These are phyloP conservation scores for Tursiops truncatus DNA, from an alignment of 2,113 vertebrate species.

Conservation along the genomic window DNA sequence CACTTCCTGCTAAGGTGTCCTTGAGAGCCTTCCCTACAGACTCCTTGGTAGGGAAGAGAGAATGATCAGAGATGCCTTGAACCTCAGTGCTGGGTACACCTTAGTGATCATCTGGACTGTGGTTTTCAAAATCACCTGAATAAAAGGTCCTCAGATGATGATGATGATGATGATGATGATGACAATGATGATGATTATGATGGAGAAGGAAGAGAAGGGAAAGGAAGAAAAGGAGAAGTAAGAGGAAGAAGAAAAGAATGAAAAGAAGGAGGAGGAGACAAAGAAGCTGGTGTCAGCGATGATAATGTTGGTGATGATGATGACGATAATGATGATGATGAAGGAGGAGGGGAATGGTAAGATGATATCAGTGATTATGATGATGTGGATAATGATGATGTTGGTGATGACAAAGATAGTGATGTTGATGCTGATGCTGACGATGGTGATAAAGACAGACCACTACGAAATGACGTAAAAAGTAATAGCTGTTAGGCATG, in stretches of 20 bases:
- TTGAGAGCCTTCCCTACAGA: background rate
- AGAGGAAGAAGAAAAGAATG: background rate
- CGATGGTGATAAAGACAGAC: background rate
- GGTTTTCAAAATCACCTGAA: background rate
- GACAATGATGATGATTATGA: background rate
- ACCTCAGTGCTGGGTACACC: background rate
- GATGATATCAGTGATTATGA: background rate
- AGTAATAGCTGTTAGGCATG: background rate
- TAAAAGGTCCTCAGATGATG: background rate
- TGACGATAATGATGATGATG: background rate
- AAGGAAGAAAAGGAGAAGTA: background rate
- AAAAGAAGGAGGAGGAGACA: background rate
- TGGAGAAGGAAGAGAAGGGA: too few relatives aligned
- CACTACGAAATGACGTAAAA: background rate
- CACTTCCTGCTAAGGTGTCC: background rate
- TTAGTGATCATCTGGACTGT: background rate
- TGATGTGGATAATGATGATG: background rate
- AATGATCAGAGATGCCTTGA: background rate
- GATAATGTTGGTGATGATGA: background rate
- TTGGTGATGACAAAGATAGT: background rate
- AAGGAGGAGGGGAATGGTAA: background rate
- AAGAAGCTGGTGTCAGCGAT: background rate
- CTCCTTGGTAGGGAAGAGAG: background rate
- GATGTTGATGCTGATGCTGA: background rate
- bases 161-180: background rate